Conservation (phyloP, 30 jellyfish, hydroid and myxozoan genomes). For the Clytia hemisphaerica region DNA sequence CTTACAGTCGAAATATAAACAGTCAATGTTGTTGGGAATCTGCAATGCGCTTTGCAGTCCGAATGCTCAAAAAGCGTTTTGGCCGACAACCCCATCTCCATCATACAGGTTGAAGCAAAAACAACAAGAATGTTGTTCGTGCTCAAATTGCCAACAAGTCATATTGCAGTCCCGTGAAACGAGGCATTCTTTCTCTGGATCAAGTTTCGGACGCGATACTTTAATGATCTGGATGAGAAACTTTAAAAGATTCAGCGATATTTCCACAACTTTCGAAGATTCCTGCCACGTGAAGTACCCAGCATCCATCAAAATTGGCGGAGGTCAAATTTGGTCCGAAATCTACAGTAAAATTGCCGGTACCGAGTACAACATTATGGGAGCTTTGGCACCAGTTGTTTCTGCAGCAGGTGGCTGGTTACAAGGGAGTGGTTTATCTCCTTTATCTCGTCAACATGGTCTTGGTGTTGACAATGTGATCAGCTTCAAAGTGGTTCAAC, state of each 20-base stretch:
- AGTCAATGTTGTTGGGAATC: too few species aligned
- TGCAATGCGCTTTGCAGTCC: too few species aligned
- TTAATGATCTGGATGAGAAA: constrained; percentile 11
- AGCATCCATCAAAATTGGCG: neutral
- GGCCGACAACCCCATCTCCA: too few species aligned
- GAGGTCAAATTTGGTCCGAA: constrained; percentile 9
- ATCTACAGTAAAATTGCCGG: neutral
- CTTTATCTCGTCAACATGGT: neutral
- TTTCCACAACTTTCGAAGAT: neutral
- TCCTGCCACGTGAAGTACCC: neutral
- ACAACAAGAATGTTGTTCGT: too few species aligned
- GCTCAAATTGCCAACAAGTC: too few species aligned
- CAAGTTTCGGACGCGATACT: constrained; percentile 2
- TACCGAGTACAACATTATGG: neutral
- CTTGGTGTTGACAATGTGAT: constrained; percentile 13
- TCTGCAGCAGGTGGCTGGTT: constrained; percentile 19
- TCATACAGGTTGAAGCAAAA: too few species aligned
- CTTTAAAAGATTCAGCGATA: constrained; percentile 3
- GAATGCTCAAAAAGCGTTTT: too few species aligned
- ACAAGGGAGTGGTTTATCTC: constrained; percentile 3
- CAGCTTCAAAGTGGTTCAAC: constrained; percentile 4
- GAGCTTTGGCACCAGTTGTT: neutral
- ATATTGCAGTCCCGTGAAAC: too few species aligned
- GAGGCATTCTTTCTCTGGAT: constrained; percentile 16
- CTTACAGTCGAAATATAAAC: too few species aligned